Evolutionary conservation across 2,797 vertebrate genomes (phyloP), one percentile per base, ranked within the genome.

Genomic region (Danio jaintianensis): DNA sequence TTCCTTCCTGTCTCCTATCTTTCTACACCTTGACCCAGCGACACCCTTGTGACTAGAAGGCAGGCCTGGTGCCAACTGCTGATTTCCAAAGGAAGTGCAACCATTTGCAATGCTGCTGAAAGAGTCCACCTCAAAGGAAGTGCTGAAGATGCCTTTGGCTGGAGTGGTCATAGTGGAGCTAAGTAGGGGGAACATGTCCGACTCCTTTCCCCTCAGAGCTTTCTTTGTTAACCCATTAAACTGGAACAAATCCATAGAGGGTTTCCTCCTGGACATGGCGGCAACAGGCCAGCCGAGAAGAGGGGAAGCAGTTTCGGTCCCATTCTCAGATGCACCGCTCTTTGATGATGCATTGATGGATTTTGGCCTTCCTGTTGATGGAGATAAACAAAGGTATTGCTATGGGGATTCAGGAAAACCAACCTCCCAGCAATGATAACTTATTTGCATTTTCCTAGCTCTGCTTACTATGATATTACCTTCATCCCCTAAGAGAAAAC

Each of bases 21-120:
- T 86, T 82, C 82, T 84, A 42, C 82, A 83, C 62, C 87, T 80
- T 69, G 75, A 62, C 64, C 75, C 83, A 59, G 85, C 73, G 40
- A 62, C 47, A 69, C 71, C 91, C 93, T 88, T 95, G 91, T 79
- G 92, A 86, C 84, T 76, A 56, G 86, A 61, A 0, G 91, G 89
- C 22, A 90, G 69, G n/a, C 88, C 82, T 69, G 83, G 64, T 61
- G 82, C 50, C 69, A 80, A 61, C 38, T 94, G 89, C 64, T 87
- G 86, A 71, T 83, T 85, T 0, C 94, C 93, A 0, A 98, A 99
- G 70, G 96, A 92, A 0, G 94, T 90, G 40, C 96, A 97, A 75
- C 96, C 95, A 62, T 96, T 96, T 88, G 98, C 97, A 47, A 99
- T 96, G 92, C 97, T 97, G 86, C 98, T 95, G 87, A 99, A 99